Evolutionary conservation across 2,797 vertebrate genomes (phyloP), one percentile per base, ranked within the genome.

Genomic region (Calcarius lapponicus): DNA sequence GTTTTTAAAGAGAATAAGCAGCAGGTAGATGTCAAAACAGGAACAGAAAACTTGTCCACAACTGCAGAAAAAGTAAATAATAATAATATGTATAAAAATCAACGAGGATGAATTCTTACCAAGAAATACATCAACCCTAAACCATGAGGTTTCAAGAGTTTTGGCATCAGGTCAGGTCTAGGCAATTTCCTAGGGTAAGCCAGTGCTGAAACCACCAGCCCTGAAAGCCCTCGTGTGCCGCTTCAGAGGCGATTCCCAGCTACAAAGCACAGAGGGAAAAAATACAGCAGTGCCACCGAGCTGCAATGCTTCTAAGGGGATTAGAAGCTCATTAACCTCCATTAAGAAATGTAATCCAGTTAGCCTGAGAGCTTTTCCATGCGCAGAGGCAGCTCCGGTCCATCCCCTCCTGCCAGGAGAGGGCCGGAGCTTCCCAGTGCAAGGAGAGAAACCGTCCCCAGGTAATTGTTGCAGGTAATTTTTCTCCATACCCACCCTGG

Each of bases 201-300:
- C 51, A 3, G 2, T 4, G 1, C 12, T 15, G 21, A 56, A 19
- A 51, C 7, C 34, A 19, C 10, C 9, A 31, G 26, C 26, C 32
- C 7, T 6, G 28, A 36, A 29, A 32, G 16, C 13, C 8, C 8
- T 7, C 0, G 0, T 9, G 22, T 60, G 38, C 34, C 0, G 0
- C 45, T 9, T 8, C 4, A 3, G 34, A n/a, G 22, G 19, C 2
- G 13, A 16, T 17, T 31, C 11, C 28, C 61, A 73, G 57, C 60
- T 26, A 26, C 32, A 7, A 19, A 65, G 61, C 2, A 0, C 2
- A 1, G 10, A 29, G 14, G 32, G 31, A 26, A 6, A 60, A 47
- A 66, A 42, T 10, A 14, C 20, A 29, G 26, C 25, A 5, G 4
- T 2, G 5, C 32, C 0, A 1, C 54, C 0, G 10, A 69, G 26